Conservation (phyloP, 2,888 invertebrate genomes). For the Xylophagus ater region DNA sequence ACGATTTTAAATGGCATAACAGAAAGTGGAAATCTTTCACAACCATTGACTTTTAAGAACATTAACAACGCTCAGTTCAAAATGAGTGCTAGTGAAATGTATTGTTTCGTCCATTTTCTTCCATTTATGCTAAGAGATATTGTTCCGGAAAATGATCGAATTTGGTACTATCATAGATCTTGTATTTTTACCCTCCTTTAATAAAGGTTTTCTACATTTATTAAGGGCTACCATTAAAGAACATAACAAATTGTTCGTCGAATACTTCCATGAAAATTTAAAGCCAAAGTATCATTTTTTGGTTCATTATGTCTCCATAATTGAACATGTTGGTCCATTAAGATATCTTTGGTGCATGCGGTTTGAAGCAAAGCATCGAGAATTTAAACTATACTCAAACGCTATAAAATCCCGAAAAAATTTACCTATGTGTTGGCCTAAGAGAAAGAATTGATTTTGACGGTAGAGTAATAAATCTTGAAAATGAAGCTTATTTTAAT, state of each 20-base stretch:
- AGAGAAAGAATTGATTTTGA: too few species aligned
- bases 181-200: neutral
- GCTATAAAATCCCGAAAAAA: constrained; percentile 12
- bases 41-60: neutral
- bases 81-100: constrained; percentile 1
- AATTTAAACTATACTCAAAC: constrained; percentile 12
- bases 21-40: neutral
- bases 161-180: neutral
- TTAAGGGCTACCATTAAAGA: neutral
- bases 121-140: neutral
- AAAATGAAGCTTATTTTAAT: too few species aligned
- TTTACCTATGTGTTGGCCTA: too few species aligned
- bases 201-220: neutral
- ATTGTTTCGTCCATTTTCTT: neutral
- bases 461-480: too few species aligned
- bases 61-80: neutral
- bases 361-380: constrained; percentile 12
- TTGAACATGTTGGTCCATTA: constrained; percentile 10
- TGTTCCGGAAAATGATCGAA: neutral
- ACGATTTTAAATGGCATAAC: neutral
- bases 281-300: constrained; percentile 15
- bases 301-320: constrained; percentile 11
- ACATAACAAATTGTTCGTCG: constrained; percentile 10
- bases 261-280: constrained; percentile 12
- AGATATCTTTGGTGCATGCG: constrained; percentile 14